A percentile compares a stretch with the other conserved stretches of the same genome.
Conservation (phyloP, 2,888 invertebrate species). For the Yponomeuta cagnagella region DNA sequence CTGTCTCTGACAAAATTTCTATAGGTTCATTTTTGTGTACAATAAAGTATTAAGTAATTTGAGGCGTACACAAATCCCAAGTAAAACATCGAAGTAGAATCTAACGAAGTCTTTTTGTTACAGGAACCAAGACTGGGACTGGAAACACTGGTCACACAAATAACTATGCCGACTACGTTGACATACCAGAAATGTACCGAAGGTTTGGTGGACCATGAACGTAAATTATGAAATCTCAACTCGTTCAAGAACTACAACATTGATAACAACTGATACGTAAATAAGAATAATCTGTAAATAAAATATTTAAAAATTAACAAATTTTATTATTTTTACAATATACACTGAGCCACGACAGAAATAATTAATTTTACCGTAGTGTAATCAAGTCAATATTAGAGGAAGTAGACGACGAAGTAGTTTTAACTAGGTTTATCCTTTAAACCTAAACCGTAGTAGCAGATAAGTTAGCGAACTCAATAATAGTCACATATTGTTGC, state of each 20-base stretch:
- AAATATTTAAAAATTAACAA: not conserved
- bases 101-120: not conserved
- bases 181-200: constrained; percentile 20
- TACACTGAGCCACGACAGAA: not conserved
- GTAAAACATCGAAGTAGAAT: not conserved
- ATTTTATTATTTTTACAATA: not conserved
- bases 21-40: too few species aligned
- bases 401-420: not conserved
- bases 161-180: constrained; percentile 14
- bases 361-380: not conserved
- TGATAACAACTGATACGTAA: not conserved
- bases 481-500: too few species aligned
- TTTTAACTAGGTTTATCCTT: too few species aligned
- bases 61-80: too few species aligned
- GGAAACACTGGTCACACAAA: constrained; percentile 16
- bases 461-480: too few species aligned
- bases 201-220: constrained; percentile 17
- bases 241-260: too few species aligned
- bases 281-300: not conserved
- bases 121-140: constrained; percentile 2
- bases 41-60: too few species aligned
- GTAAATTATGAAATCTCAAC: too few species aligned
- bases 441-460: too few species aligned
- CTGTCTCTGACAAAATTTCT: too few species aligned
- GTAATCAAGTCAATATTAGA: not conserved